Base-by-base conservation (phyloP, 2,888 invertebrate genomes). In the Diplazon laetatorius region DNA sequence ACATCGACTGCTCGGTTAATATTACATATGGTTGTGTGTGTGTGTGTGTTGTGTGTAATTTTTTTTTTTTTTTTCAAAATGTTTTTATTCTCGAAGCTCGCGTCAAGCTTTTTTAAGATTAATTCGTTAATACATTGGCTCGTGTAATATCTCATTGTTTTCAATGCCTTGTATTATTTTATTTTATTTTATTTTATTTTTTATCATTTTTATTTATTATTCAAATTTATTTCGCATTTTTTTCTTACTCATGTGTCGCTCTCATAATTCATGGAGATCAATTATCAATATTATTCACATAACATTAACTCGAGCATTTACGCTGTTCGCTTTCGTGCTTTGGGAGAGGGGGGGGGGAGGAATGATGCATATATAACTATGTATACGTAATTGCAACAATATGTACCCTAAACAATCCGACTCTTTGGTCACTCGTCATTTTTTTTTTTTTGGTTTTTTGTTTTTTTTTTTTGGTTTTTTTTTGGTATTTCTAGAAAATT, bases 1-100 rank as follows among this genome's bases (percentile, higher is more conserved):
- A 89, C 88, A 89, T 87, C 86, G 83, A 89, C 85, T 87, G 87
- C 85, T 86, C 84, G 85, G 84, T 88, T 86, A 84, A 86, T 84
- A 80, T 84, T 87, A 85, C 81, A 83, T 86, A 84, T 84, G 82
- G 86, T 87, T 86, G 82, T 83, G 60, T 59, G 62, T 57, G 46
- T 66, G n/a, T n/a, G n/a, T n/a, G n/a, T n/a, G n/a, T n/a, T n/a
- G n/a, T n/a, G n/a, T n/a, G n/a, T n/a, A n/a, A n/a, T 77, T 74
- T 50, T 74, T 25, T 59, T 66, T 73, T 37, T 86, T 86, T 82
- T 82, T 66, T 48, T 71, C 63, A 46, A n/a, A n/a, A n/a, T n/a
- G n/a, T n/a, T n/a, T n/a, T n/a, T n/a, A n/a, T n/a, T 84, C 81
- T 82, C 84, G 84, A 86, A 88, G 85, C 84, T 86, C 83, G 76